phyloP scores from a whole-genome alignment of 2,113 vertebrate species.

The Blennius ocellaris region DNA sequence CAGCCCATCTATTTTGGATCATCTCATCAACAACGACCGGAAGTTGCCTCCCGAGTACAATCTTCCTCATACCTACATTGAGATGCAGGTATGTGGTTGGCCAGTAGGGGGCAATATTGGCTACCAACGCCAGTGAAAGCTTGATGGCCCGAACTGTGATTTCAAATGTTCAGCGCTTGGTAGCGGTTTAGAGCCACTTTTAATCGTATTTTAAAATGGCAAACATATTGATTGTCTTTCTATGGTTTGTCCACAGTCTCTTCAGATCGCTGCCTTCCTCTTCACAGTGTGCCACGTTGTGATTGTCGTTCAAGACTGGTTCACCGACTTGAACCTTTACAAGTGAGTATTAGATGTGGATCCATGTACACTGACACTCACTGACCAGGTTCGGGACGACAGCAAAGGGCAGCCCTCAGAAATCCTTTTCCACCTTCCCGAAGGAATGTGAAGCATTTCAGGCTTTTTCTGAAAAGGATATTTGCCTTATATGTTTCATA shows the following conservation, averaged over 20 bases:
- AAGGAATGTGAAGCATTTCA: slow-evolving; percentile 60
- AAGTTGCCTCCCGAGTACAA: slow-evolving; percentile 93
- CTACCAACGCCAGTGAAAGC: too few relatives aligned
- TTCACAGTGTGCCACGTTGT: slow-evolving; percentile 94
- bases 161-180: background rate
- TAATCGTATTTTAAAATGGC: background rate
- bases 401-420: background rate
- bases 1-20: slow-evolving; percentile 92
- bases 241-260: slow-evolving; percentile 80
- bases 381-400: background rate
- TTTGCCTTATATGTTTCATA: slow-evolving; percentile 55
- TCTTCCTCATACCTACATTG: slow-evolving; percentile 92
- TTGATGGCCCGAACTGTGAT: too few relatives aligned
- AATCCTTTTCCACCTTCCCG: background rate
- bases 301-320: slow-evolving; percentile 93
- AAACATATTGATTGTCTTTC: background rate
- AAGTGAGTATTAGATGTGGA: slow-evolving; percentile 75
- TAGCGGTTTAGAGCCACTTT: background rate
- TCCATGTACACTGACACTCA: background rate
- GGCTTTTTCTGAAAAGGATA: slow-evolving; percentile 52
- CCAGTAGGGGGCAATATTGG: slow-evolving; percentile 31
- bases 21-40: slow-evolving; percentile 94
- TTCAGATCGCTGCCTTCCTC: slow-evolving; percentile 92
- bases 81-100: slow-evolving; percentile 89
- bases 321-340: slow-evolving; percentile 91